These are phyloP conservation scores for Myotis yumanensis DNA, from an alignment of 2,113 vertebrate genomes.

Conservation along the genomic window DNA sequence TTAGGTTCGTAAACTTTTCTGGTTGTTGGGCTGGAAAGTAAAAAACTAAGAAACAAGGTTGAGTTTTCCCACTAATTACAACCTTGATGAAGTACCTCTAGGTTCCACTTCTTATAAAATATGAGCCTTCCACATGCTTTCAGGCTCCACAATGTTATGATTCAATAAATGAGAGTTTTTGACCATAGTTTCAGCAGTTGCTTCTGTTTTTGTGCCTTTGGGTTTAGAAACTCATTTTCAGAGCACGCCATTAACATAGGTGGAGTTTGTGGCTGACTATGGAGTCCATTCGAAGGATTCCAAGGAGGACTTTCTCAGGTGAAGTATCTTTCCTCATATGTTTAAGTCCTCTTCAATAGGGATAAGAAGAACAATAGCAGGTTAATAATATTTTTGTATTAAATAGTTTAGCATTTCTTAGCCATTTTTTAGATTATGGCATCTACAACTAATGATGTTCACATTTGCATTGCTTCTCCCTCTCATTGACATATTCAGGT, in stretches of 20 bases:
- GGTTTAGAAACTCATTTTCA: conserved; percentile 33
- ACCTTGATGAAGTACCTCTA: not conserved
- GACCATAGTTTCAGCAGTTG: not conserved
- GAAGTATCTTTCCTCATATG: not conserved
- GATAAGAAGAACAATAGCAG: not conserved
- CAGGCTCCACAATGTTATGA: not conserved
- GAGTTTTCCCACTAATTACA: not conserved
- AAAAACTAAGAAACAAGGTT: not conserved
- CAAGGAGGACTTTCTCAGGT: not conserved
- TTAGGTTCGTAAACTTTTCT: not conserved
- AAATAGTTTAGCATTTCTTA: not conserved
- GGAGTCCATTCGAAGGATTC: not conserved
- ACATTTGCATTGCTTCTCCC: not conserved
- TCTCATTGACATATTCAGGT: not conserved
- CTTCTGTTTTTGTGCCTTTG: conserved; percentile 12
- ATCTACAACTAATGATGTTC: not conserved
- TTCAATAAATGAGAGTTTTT: conserved; percentile 11
- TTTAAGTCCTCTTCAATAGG: not conserved
- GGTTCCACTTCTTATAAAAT: conserved; percentile 11
- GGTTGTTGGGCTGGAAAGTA: not conserved
- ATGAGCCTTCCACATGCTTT: not conserved
- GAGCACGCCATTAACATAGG: not conserved
- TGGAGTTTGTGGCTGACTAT: not conserved
- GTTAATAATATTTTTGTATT: not conserved
- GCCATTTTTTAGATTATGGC: not conserved